These are phyloP conservation scores for Andrena hattorfiana DNA, from an alignment of 2,888 invertebrate genomes.

Conservation along the genomic window DNA sequence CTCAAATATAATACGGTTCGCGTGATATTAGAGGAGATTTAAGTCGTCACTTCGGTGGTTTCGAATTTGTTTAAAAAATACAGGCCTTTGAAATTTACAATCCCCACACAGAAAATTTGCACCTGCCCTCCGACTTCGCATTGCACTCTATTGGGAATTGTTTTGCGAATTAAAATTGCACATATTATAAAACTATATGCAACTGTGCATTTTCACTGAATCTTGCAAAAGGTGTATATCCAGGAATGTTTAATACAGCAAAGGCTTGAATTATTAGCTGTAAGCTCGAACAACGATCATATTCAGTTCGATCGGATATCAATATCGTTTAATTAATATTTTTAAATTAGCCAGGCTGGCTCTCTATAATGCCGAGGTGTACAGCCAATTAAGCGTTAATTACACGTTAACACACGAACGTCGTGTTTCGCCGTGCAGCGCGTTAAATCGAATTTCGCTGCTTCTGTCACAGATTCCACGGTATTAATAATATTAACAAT, in stretches of 20 bases:
- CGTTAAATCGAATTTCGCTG: slow-evolving; percentile 30
- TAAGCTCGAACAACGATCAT: neutral
- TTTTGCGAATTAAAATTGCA: no score
- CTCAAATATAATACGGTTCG: no score
- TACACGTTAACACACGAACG: slow-evolving; percentile 14
- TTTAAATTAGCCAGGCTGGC: slow-evolving; percentile 8
- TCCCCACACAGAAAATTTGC: no score
- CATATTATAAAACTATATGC: no score
- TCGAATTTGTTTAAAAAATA: no score
- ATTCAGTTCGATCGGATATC: neutral
- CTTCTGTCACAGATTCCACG: slow-evolving; percentile 2
- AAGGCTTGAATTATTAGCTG: neutral
- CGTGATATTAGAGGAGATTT: no score
- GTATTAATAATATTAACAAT: slow-evolving; percentile 9
- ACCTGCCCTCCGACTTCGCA: no score
- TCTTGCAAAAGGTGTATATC: neutral
- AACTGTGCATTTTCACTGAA: no score
- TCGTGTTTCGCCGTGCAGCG: slow-evolving; percentile 15
- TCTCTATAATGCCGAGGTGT: slow-evolving; percentile 8
- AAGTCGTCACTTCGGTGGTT: no score
- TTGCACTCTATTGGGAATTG: no score
- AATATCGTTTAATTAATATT: slow-evolving; percentile 7
- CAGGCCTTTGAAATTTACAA: no score
- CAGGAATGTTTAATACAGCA: neutral
- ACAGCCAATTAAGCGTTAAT: slow-evolving; percentile 35